phyloP scores from a whole-genome alignment of 2,888 invertebrate genomes.

The Lasioglossum calceatum region DNA sequence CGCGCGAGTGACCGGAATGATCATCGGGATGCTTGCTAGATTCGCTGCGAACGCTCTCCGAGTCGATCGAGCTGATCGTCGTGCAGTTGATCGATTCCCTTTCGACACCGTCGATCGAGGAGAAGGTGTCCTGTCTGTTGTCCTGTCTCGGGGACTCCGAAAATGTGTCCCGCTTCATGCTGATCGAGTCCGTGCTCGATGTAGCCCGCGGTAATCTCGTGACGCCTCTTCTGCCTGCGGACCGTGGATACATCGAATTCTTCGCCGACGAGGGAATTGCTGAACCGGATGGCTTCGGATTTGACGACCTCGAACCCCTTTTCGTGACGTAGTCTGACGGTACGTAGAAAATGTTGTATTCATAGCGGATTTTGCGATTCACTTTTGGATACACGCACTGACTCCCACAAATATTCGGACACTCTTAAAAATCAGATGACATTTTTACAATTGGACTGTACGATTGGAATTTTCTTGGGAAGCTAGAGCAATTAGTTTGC shows the following conservation, averaged over 20 bases:
- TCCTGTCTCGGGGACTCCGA: constrained; percentile 14
- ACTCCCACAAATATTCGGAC: too few species aligned
- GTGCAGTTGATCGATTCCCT: constrained; percentile 58
- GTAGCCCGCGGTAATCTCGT: constrained; percentile 22
- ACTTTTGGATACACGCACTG: too few species aligned
- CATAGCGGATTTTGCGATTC: too few species aligned
- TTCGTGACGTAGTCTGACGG: constrained; percentile 24
- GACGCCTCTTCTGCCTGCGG: neutral
- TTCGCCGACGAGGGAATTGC: constrained; percentile 22
- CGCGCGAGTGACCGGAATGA: constrained; percentile 52
- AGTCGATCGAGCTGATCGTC: constrained; percentile 70
- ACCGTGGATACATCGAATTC: neutral
- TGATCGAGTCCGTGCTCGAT: constrained; percentile 38
- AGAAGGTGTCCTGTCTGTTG: constrained; percentile 20
- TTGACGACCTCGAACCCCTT: neutral
- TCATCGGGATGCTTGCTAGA: constrained; percentile 62
- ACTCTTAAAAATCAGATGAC: too few species aligned
- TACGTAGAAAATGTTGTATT: neutral
- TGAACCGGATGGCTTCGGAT: constrained; percentile 14
- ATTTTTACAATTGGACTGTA: too few species aligned
- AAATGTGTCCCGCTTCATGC: constrained; percentile 32
- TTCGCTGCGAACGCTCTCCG: constrained; percentile 60
- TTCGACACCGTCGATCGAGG: constrained; percentile 56
- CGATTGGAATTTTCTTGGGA: too few species aligned
- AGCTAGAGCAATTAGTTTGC: too few species aligned